These are phyloP conservation scores for Plebejus melissa DNA, from an alignment of 2,888 invertebrate species.

Conservation along the genomic window DNA sequence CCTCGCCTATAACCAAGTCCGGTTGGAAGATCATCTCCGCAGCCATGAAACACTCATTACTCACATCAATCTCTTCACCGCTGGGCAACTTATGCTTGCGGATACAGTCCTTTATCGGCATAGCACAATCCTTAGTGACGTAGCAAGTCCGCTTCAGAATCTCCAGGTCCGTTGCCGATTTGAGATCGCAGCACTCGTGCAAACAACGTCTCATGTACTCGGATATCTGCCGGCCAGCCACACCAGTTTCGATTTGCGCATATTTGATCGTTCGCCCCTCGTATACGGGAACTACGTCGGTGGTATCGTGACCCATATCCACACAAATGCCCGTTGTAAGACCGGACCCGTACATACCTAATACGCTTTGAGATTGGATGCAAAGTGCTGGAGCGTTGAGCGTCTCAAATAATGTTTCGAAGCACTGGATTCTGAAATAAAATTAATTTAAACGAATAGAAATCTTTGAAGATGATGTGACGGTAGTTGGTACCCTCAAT, in stretches of 20 bases:
- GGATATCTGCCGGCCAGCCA: slow-evolving; percentile 48
- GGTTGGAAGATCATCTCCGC: slow-evolving; percentile 55
- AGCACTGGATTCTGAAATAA: slow-evolving; percentile 55
- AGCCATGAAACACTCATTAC: slow-evolving; percentile 48
- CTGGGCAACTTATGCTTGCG: slow-evolving; percentile 48
- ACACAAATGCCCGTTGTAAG: slow-evolving; percentile 59
- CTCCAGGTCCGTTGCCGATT: slow-evolving; percentile 42
- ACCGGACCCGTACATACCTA: slow-evolving; percentile 61
- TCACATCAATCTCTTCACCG: slow-evolving; percentile 47
- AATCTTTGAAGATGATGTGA: background rate
- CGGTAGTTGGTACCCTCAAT: too few relatives aligned
- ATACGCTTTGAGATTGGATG: slow-evolving; percentile 53
- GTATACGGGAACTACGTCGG: slow-evolving; percentile 54
- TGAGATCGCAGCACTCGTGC: slow-evolving; percentile 39
- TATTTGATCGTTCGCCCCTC: slow-evolving; percentile 57
- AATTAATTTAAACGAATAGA: background rate
- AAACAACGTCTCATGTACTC: slow-evolving; percentile 46
- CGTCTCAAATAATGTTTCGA: slow-evolving; percentile 63
- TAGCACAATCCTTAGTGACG: slow-evolving; percentile 44
- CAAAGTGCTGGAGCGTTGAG: slow-evolving; percentile 58
- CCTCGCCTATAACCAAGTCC: slow-evolving; percentile 41
- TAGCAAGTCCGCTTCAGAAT: slow-evolving; percentile 46
- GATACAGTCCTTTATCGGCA: slow-evolving; percentile 40
- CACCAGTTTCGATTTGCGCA: slow-evolving; percentile 52
- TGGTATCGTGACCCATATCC: slow-evolving; percentile 56